A percentile compares a stretch with the other conserved stretches of the same genome.
These are phyloP conservation scores for Lepilemur ruficaudatus DNA, from an alignment of 2,797 vertebrate species.

Conservation along the genomic window DNA sequence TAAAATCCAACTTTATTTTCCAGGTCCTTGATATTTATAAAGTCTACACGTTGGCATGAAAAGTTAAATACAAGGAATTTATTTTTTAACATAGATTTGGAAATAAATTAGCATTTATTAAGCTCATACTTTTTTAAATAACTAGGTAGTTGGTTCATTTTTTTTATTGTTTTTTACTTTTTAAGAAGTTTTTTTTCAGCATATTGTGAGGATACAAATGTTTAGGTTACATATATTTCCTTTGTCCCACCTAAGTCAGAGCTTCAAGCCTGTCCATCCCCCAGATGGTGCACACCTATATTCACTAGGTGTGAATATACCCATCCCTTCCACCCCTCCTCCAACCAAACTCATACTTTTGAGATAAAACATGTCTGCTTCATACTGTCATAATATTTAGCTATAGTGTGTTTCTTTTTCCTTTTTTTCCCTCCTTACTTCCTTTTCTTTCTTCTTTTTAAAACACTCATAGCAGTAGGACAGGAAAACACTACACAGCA, in stretches of 20 bases:
- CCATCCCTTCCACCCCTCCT: too few relatives aligned
- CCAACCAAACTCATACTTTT: neutral
- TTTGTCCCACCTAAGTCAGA: too few relatives aligned
- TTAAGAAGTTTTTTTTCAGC: too few relatives aligned
- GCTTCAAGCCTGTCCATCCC: too few relatives aligned
- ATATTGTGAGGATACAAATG: too few relatives aligned
- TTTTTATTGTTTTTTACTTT: too few relatives aligned
- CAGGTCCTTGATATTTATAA: neutral
- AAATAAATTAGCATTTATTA: constrained; percentile 15
- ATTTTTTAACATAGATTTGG: constrained; percentile 5
- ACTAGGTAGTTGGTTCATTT: too few relatives aligned
- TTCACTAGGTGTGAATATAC: too few relatives aligned
- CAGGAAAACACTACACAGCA: too few relatives aligned
- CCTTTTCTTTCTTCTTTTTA: neutral
- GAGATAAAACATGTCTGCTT: neutral
- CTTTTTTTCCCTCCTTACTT: neutral
- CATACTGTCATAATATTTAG: neutral
- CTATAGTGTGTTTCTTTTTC: neutral
- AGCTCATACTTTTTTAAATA: neutral
- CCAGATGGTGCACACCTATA: rapidly evolving
- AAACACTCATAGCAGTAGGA: neutral
- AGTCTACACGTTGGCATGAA: neutral
- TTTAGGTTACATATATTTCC: too few relatives aligned
- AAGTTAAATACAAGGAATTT: neutral
- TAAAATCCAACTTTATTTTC: neutral